Base-by-base conservation (phyloP, 92 coral and sea anemone species). In the Desmophyllum pertusum region DNA sequence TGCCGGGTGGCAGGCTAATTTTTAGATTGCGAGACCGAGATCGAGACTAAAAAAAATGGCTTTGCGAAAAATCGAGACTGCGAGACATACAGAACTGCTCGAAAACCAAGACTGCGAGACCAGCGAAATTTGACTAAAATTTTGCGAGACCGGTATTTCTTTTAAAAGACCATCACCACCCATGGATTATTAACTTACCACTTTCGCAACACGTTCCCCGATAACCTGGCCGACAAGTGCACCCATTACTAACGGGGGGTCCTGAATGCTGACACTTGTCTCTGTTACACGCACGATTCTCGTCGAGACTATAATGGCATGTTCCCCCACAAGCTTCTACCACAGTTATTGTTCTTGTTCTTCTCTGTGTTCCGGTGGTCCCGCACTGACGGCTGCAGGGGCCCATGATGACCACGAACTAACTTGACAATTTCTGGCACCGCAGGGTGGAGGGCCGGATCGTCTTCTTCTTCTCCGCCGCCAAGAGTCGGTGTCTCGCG, bases 131-230 rank as follows among this genome's bases (percentile, higher is more conserved):
- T n/a, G n/a, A n/a, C n/a, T n/a, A 25, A 25, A 27, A 59, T 25
- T 25, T 25, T n/a, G n/a, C n/a, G n/a, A n/a, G n/a, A n/a, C n/a
- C n/a, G n/a, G n/a, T n/a, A n/a, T n/a, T n/a, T n/a, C n/a, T n/a
- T n/a, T 59, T n/a, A n/a, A 31, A 29, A 48, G 19, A 13, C 53
- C 53, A 48, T 13, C 4, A 5, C 53, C 18, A 48, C 18, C 18
- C 4, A n/a, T 15, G 36, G 82, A 11, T 77, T 27, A 2, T n/a
- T 11, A 21, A 87, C 95, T 67, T 79, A 95, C 98, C 97, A 39
- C 81, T 50, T 42, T 92, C 97, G 74, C 98, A 95, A 68, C 98
- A 95, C 51, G 95, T 88, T 11, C 98, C 98, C 23, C 39, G 67
- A 76, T 73, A 93, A 0, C 97, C 97, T 8, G 98, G n/a, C 38